These are phyloP conservation scores for Corbicula japonica DNA, from an alignment of 2,888 invertebrate genomes.

Conservation along the genomic window DNA sequence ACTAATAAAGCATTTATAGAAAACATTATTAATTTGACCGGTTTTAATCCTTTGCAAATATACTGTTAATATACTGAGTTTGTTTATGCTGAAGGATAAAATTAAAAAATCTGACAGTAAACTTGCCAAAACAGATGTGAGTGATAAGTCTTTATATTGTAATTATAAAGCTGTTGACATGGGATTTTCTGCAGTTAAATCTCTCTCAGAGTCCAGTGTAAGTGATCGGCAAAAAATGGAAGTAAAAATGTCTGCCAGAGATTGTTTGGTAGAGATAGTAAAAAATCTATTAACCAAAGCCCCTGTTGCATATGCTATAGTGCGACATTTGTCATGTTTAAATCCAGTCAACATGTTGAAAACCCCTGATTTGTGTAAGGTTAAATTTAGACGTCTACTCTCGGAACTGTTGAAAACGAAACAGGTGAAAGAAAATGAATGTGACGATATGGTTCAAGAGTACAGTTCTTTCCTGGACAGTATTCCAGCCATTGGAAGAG, in stretches of 20 bases:
- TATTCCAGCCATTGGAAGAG: constrained; percentile 13
- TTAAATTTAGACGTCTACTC: constrained; percentile 8
- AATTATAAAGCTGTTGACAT: background rate
- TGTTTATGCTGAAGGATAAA: too few relatives aligned
- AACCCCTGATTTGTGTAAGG: background rate
- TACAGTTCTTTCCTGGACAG: background rate
- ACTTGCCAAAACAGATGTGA: constrained; percentile 15
- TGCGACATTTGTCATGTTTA: background rate
- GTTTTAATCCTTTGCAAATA: too few relatives aligned
- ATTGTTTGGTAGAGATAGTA: background rate
- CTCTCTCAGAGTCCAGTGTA: background rate
- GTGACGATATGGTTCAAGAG: constrained; percentile 1
- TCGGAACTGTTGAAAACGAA: background rate
- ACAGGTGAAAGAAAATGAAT: constrained; percentile 4
- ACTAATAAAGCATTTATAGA: too few relatives aligned
- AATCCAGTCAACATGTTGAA: background rate
- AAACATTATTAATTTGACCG: too few relatives aligned
- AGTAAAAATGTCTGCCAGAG: background rate
- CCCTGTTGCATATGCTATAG: background rate
- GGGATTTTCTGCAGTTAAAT: background rate
- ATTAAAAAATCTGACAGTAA: too few relatives aligned
- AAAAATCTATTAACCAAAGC: background rate
- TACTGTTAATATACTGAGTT: too few relatives aligned
- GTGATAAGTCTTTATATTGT: constrained; percentile 5
- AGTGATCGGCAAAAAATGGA: background rate